phyloP scores from a whole-genome alignment of 2,888 invertebrate genomes.

The Agrotis segetum region DNA sequence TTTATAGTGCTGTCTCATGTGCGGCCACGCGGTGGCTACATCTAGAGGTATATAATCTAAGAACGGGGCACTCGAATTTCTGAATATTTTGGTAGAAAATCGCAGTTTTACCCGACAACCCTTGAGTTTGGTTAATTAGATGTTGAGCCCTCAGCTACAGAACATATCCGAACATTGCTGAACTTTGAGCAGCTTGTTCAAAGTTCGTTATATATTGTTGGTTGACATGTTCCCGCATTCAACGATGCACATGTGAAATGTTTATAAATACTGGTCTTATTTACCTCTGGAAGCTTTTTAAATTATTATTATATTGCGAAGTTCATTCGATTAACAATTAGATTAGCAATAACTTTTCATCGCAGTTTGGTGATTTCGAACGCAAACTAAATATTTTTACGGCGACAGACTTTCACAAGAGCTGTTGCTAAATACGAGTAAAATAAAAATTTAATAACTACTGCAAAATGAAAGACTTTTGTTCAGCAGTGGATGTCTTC shows the following conservation, averaged over 20 bases:
- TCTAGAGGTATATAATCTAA: too few species aligned
- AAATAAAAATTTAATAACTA: too few species aligned
- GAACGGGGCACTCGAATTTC: too few species aligned
- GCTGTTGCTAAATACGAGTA: not conserved
- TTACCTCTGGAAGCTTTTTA: slow-evolving; percentile 21
- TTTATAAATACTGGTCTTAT: slow-evolving; percentile 31
- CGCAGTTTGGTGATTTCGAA: slow-evolving; percentile 1
- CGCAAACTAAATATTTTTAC: slow-evolving; percentile 39
- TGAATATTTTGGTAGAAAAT: slow-evolving; percentile 5
- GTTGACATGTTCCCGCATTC: slow-evolving; percentile 22
- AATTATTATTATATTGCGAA: slow-evolving; percentile 25
- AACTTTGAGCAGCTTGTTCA: slow-evolving; percentile 53
- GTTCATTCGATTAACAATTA: slow-evolving; percentile 21
- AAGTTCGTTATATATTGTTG: slow-evolving; percentile 42
- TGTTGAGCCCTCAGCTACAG: slow-evolving; percentile 35
- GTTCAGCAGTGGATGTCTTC: too few species aligned
- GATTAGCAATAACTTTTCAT: slow-evolving; percentile 8
- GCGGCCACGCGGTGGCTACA: too few species aligned
- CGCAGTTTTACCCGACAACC: slow-evolving; percentile 13
- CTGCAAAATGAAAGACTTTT: too few species aligned
- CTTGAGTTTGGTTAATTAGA: slow-evolving; percentile 50
- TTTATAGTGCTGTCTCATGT: too few species aligned
- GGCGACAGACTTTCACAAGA: not conserved
- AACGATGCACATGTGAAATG: slow-evolving; percentile 25
- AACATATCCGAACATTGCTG: slow-evolving; percentile 35